These are phyloP conservation scores for Malurus elegans DNA, from an alignment of 2,113 vertebrate species.

Conservation along the genomic window DNA sequence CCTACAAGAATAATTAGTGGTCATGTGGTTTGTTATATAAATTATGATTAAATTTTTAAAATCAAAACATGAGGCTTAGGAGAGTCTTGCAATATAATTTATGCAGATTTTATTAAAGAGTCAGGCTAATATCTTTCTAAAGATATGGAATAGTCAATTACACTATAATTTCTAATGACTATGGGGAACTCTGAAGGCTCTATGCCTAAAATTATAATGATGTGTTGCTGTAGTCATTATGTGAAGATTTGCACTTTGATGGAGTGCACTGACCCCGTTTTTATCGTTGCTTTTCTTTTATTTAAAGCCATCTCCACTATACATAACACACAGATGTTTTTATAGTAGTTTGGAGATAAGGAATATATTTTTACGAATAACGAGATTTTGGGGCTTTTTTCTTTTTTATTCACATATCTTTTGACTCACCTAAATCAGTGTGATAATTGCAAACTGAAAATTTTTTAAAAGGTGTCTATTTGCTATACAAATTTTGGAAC, in stretches of 20 bases:
- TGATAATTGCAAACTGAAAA: neutral
- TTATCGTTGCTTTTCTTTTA: neutral
- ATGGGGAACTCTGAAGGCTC: neutral
- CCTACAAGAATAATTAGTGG: neutral
- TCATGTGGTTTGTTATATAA: neutral
- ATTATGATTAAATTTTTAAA: neutral
- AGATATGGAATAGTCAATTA: neutral
- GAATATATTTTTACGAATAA: neutral
- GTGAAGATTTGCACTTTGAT: neutral
- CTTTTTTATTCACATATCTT: neutral
- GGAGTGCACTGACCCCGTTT: neutral
- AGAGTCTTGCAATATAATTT: neutral
- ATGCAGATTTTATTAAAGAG: neutral
- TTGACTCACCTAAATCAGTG: neutral
- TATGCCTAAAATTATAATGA: neutral
- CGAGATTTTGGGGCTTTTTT: neutral
- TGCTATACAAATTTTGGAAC: neutral
- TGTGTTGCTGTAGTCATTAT: neutral
- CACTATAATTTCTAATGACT: slow-evolving; percentile 25
- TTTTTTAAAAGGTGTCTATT: neutral
- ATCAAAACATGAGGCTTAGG: neutral
- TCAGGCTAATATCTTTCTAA: slow-evolving; percentile 1
- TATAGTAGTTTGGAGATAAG: neutral
- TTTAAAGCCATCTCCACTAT: neutral
- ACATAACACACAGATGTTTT: neutral